A percentile compares a stretch with the other conserved stretches of the same genome.
Evolutionary conservation across 2,113 vertebrate genomes (phyloP).

Genomic region (Podarcis raffonei): DNA sequence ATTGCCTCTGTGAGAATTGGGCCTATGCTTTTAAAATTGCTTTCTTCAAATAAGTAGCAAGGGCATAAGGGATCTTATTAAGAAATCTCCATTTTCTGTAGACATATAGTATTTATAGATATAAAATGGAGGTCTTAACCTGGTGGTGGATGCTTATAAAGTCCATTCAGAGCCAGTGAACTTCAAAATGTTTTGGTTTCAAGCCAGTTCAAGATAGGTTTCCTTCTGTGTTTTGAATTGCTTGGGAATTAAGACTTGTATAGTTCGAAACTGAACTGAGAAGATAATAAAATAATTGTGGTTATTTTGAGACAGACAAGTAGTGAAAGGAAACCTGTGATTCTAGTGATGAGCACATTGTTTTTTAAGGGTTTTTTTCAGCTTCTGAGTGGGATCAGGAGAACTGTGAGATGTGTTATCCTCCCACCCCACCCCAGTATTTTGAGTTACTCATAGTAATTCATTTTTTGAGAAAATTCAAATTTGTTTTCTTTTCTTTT

Average conservation of each 20-base stretch:
- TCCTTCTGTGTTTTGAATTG: neutral
- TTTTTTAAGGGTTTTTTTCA: neutral
- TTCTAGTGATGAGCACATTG: neutral
- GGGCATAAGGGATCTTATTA: neutral
- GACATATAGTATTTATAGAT: neutral
- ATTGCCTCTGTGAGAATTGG: neutral
- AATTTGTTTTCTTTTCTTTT: conserved; percentile 62
- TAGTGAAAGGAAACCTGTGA: neutral
- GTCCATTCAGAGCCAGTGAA: neutral
- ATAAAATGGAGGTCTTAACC: neutral
- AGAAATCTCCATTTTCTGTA: neutral
- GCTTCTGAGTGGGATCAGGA: neutral
- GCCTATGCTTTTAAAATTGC: neutral
- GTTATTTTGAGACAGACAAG: neutral
- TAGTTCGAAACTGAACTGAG: neutral
- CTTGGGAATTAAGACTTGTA: neutral
- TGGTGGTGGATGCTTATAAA: neutral
- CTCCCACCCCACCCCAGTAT: neutral
- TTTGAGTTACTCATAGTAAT: neutral
- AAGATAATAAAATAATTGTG: neutral
- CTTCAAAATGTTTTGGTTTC: neutral
- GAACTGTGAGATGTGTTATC: neutral
- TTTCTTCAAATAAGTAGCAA: neutral
- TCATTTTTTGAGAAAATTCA: conserved; percentile 15
- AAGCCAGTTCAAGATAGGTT: neutral